These are phyloP conservation scores for Etheostoma nigrum DNA, from an alignment of 2,797 vertebrate genomes.

Conservation along the genomic window DNA sequence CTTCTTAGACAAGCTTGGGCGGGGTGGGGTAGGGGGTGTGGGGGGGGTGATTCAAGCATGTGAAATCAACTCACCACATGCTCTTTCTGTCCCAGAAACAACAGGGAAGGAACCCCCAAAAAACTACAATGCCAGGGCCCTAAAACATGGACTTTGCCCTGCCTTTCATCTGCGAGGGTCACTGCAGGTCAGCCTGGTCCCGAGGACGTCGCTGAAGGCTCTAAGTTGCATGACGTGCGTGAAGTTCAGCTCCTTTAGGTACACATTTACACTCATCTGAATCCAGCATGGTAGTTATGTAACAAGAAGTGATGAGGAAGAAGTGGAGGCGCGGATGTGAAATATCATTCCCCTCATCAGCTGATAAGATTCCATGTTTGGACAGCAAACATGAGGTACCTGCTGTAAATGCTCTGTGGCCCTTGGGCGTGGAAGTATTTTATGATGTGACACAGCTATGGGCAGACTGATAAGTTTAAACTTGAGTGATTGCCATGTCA, in stretches of 20 bases:
- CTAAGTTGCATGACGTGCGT: neutral
- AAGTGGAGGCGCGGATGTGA: slow-evolving; percentile 45
- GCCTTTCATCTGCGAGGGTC: slow-evolving; percentile 48
- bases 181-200: slow-evolving; percentile 40
- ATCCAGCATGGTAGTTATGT: slow-evolving; percentile 39
- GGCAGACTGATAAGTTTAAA: slow-evolving; percentile 64
- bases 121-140: slow-evolving; percentile 20
- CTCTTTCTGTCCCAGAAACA: slow-evolving; percentile 70
- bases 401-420: slow-evolving; percentile 62
- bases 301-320: slow-evolving; percentile 38
- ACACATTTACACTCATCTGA: slow-evolving; percentile 22
- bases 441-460: slow-evolving; percentile 64
- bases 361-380: slow-evolving; percentile 71
- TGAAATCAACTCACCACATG: slow-evolving; percentile 70
- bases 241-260: slow-evolving; percentile 8
- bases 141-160: slow-evolving; percentile 51
- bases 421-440: slow-evolving; percentile 60
- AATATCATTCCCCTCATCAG: slow-evolving; percentile 64
- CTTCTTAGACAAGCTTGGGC: slow-evolving; percentile 70
- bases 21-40: slow-evolving; percentile 37
- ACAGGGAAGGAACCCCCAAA: slow-evolving; percentile 65
- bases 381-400: slow-evolving; percentile 67
- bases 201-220: neutral
- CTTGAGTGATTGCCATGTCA: slow-evolving; percentile 52
- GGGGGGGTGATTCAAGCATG: slow-evolving; percentile 63